Base-by-base conservation (phyloP, 2,888 invertebrate species). In the Stegana nigrithorax region DNA sequence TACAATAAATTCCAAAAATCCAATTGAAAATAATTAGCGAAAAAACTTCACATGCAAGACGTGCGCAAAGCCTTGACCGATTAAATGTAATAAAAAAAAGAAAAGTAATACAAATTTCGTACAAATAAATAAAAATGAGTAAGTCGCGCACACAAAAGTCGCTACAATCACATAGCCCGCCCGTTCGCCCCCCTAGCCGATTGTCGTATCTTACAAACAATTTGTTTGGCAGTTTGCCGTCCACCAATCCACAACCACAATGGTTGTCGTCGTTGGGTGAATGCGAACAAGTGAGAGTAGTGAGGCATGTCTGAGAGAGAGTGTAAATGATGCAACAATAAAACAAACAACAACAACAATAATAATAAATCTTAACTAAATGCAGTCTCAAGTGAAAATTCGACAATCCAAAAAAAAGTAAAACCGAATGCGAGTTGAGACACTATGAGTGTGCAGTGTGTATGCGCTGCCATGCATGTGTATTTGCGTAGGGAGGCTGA, bases 291-390 rank as follows among this genome's bases (percentile, higher is more conserved):
- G 63, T 71, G 62, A 69, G 73, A 73, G 67, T 71, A 68, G n/a
- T n/a, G n/a, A n/a, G n/a, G n/a, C n/a, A n/a, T n/a, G n/a, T n/a
- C n/a, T n/a, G n/a, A n/a, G n/a, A n/a, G n/a, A n/a, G n/a, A 71
- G 68, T 73, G 71, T 63, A 67, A 73, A 71, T 73, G 73, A 73
- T 73, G 72, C 72, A 73, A 73, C 72, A 73, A 73, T 69, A n/a
- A n/a, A n/a, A 71, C 69, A 66, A 69, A 65, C 60, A 67, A 26
- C 44, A 67, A 26, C 44, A 60, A 29, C 62, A 58, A 27, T 44
- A 57, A 59, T n/a, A 63, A 23, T 45, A 55, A 44, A 29, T 10
- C 10, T 36, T 36, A n/a, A 47, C 47, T 47, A 53, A 53, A 53
- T 53, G 53, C 53, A 53, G 39, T 56, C 56, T 19, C 53, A 59